Percentiles rank a stretch among this genome's conserved stretches.
phyloP scores from a whole-genome alignment of 2,888 invertebrate genomes.

The Epirrita christyi region DNA sequence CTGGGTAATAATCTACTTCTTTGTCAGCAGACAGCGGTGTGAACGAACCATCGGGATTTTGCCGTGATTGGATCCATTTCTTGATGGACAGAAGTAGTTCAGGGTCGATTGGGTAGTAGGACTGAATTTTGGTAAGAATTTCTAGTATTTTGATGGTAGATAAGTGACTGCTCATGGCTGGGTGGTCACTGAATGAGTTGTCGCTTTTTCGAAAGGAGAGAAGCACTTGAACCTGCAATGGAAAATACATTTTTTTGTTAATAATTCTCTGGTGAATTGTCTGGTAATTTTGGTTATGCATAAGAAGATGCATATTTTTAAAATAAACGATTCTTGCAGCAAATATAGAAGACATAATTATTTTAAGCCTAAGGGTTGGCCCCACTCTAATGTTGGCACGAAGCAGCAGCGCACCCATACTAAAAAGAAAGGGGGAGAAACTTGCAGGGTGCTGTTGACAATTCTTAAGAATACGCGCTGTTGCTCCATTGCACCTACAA shows the following conservation, averaged over 20 bases:
- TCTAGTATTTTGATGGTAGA: constrained; percentile 86
- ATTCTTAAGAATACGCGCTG: too few species aligned
- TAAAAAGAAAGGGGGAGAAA: too few species aligned
- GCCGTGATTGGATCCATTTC: constrained; percentile 86
- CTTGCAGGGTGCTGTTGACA: too few species aligned
- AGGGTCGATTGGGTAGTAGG: constrained; percentile 86
- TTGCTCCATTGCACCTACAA: too few species aligned
- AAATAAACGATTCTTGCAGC: too few species aligned
- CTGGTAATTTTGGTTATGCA: background rate
- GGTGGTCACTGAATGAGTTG: constrained; percentile 88
- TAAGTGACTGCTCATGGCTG: constrained; percentile 85
- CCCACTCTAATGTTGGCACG: too few species aligned
- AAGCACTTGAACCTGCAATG: constrained; percentile 84
- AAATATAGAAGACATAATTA: too few species aligned
- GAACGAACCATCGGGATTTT: constrained; percentile 86
- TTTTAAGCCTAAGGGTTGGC: too few species aligned
- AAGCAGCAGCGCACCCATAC: too few species aligned
- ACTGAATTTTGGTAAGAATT: constrained; percentile 85
- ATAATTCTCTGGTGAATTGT: background rate
- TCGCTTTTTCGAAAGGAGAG: constrained; percentile 87
- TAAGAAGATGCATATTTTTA: too few species aligned
- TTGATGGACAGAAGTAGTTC: constrained; percentile 85
- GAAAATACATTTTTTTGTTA: background rate
- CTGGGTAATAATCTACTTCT: constrained; percentile 80
- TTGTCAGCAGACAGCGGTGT: constrained; percentile 84